These are phyloP conservation scores for Drosophila sulfurigaster DNA, from an alignment of 1,140 invertebrate genomes.

Conservation along the genomic window DNA sequence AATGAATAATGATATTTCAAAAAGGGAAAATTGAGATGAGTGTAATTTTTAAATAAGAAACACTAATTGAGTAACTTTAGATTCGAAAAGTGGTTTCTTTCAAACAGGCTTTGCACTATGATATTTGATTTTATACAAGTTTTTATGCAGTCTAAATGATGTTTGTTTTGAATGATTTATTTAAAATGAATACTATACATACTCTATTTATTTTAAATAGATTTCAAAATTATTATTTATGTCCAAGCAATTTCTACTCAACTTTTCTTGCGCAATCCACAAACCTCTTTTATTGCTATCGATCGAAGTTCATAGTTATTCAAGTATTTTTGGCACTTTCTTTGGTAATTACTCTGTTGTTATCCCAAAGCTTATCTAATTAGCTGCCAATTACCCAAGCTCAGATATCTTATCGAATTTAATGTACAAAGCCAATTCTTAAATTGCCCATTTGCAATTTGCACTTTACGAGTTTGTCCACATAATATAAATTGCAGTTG, in stretches of 20 bases:
- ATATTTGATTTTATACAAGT: background rate
- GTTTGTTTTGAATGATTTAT: background rate
- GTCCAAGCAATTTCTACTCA: no score
- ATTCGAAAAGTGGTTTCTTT: background rate
- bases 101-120: background rate
- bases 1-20: constrained; percentile 13
- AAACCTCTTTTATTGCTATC: background rate
- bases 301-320: background rate
- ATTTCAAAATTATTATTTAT: background rate
- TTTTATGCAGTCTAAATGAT: background rate
- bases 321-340: background rate
- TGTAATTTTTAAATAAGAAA: constrained; percentile 10
- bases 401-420: constrained; percentile 29
- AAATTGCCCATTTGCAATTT: constrained; percentile 30
- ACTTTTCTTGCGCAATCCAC: background rate
- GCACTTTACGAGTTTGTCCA: constrained; percentile 30
- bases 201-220: no score
- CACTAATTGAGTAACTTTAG: constrained; percentile 5
- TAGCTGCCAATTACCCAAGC: constrained; percentile 8
- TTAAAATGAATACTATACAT: no score
- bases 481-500: constrained; percentile 27
- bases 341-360: background rate
- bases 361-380: constrained; percentile 24
- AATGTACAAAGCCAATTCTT: constrained; percentile 39
- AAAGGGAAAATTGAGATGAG: background rate